Evolutionary conservation across 2,797 vertebrate species (phyloP).

Genomic region (Centropyge bicolor): DNA sequence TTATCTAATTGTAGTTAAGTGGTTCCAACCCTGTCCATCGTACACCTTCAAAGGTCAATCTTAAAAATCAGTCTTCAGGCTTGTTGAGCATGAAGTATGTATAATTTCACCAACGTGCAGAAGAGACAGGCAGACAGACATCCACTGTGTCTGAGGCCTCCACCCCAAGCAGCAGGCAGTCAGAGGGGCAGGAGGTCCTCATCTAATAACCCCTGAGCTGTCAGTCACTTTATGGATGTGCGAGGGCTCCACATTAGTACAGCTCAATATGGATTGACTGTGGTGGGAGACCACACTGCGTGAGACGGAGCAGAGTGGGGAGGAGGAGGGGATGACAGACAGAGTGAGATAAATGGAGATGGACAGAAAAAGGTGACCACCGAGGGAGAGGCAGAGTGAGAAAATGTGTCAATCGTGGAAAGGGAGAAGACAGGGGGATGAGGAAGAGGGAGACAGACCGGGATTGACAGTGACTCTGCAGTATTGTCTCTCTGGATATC

Average conservation of each 20-base stretch:
- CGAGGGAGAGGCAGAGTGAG: slow-evolving; percentile 54
- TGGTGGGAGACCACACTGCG: slow-evolving; percentile 67
- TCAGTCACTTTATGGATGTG: slow-evolving; percentile 70
- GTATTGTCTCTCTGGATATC: slow-evolving; percentile 37
- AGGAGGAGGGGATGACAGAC: slow-evolving; percentile 55
- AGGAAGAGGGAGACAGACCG: slow-evolving; percentile 38
- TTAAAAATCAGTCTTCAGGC: slow-evolving; percentile 23
- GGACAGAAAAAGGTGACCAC: slow-evolving; percentile 71
- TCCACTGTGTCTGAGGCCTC: slow-evolving; percentile 31
- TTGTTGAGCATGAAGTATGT: slow-evolving; percentile 5
- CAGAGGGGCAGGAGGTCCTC: slow-evolving; percentile 51
- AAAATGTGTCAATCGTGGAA: slow-evolving; percentile 70
- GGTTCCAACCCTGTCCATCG: background rate
- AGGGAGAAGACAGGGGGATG: slow-evolving; percentile 44
- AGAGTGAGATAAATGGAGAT: slow-evolving; percentile 72
- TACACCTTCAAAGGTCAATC: slow-evolving; percentile 5
- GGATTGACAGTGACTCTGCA: slow-evolving; percentile 54
- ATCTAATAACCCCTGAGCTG: slow-evolving; percentile 65
- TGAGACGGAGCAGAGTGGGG: slow-evolving; percentile 48
- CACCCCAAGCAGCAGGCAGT: slow-evolving; percentile 22
- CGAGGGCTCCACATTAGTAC: slow-evolving; percentile 68
- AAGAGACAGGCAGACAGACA: slow-evolving; percentile 26
- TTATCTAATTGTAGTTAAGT: slow-evolving; percentile 5
- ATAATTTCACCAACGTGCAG: slow-evolving; percentile 10
- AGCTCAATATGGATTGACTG: slow-evolving; percentile 71